These are phyloP conservation scores for Tetropium fuscum DNA, from an alignment of 2,888 invertebrate species.

Conservation along the genomic window DNA sequence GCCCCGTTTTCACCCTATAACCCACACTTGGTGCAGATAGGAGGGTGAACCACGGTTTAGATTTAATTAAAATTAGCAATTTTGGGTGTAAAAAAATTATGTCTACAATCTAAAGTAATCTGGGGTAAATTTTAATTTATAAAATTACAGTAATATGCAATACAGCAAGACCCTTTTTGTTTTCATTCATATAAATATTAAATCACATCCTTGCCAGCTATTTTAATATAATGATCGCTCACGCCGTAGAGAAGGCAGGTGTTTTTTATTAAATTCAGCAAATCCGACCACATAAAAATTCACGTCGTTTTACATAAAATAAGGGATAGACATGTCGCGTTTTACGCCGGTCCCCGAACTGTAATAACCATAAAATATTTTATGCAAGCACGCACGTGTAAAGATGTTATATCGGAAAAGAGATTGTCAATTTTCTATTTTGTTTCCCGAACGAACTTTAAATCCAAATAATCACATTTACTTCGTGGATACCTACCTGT, in stretches of 20 bases:
- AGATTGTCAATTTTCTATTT: slow-evolving; percentile 33
- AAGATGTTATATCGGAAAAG: slow-evolving; percentile 34
- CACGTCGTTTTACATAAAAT: slow-evolving; percentile 34
- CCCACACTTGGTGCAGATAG: too few relatives aligned
- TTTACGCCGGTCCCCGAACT: slow-evolving; percentile 29
- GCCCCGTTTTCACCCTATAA: too few relatives aligned
- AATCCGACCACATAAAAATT: slow-evolving; percentile 37
- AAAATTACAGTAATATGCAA: slow-evolving; percentile 9
- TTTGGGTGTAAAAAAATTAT: too few relatives aligned
- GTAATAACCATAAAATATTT: slow-evolving; percentile 42
- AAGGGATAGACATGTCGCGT: slow-evolving; percentile 33
- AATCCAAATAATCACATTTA: slow-evolving; percentile 30
- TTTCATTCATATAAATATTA: slow-evolving; percentile 36
- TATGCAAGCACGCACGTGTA: slow-evolving; percentile 40
- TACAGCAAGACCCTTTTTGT: slow-evolving; percentile 22
- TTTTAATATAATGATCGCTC: slow-evolving; percentile 42
- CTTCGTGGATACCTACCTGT: slow-evolving; percentile 20
- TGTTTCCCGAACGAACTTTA: slow-evolving; percentile 29
- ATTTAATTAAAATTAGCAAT: too few relatives aligned
- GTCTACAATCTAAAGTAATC: too few relatives aligned
- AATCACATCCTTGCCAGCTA: slow-evolving; percentile 37
- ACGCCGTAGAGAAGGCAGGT: slow-evolving; percentile 34
- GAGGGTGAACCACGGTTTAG: too few relatives aligned
- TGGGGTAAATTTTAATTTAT: too few relatives aligned
- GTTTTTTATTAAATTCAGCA: slow-evolving; percentile 42